Evolutionary conservation across 2,888 invertebrate genomes (phyloP).

Genomic region (Portevinia maculata): DNA sequence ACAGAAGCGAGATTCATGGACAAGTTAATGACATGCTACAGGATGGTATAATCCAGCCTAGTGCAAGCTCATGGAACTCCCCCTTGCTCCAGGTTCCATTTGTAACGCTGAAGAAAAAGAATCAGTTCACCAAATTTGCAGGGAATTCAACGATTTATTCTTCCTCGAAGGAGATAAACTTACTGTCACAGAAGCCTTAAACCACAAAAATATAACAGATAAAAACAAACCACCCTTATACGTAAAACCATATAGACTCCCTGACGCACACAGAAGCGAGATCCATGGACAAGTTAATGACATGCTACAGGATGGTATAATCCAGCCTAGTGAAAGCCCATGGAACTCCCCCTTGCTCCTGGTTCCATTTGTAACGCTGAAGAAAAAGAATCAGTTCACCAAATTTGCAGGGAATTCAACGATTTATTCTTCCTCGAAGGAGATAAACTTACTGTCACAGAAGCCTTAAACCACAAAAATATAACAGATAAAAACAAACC

Average conservation of each 20-base stretch:
- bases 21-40: no score
- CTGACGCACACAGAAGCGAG: conserved; percentile 7
- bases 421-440: no score
- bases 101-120: conserved; percentile 30
- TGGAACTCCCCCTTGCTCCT: conserved; percentile 35
- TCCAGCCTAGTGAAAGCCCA: conserved; percentile 16
- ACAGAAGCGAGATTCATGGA: conserved; percentile 28
- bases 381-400: no score
- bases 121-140: conserved; percentile 22
- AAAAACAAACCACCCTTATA: no score
- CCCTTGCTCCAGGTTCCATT: no score
- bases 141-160: conserved; percentile 43
- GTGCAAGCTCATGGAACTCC: conserved; percentile 30
- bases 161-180: conserved; percentile 37
- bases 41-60: conserved; percentile 16
- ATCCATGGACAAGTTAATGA: no score
- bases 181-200: conserved; percentile 15
- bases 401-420: no score
- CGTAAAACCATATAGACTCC: no score
- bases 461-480: no score
- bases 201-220: conserved; percentile 28
- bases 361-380: no score
- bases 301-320: conserved; percentile 28
- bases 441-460: no score
- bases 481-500: no score